phyloP scores from a whole-genome alignment of 2,113 vertebrate genomes.

The Onychorhynchus coronatus region DNA sequence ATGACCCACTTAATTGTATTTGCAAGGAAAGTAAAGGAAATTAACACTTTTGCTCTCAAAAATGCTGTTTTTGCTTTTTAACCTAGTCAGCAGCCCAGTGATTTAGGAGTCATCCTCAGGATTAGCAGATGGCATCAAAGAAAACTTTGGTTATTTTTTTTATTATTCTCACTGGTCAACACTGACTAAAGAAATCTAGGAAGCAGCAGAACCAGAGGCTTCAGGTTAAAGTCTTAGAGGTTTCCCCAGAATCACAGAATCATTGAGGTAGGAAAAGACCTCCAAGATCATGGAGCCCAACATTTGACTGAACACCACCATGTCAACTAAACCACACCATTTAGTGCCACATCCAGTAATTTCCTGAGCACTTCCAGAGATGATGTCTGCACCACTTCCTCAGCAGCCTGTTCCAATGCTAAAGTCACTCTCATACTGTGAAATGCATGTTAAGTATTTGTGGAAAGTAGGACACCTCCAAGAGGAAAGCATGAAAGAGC shows the following conservation, averaged over 20 bases:
- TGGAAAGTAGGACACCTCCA: neutral
- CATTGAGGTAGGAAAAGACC: neutral
- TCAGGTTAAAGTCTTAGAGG: neutral
- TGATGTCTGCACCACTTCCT: neutral
- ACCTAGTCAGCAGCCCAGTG: neutral
- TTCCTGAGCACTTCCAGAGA: neutral
- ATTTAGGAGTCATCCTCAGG: neutral
- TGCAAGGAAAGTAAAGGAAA: slow-evolving; percentile 41
- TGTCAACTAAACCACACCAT: neutral
- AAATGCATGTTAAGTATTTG: neutral
- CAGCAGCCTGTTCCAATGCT: neutral
- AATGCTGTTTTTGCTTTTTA: neutral
- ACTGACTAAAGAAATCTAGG: neutral
- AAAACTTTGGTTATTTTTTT: neutral
- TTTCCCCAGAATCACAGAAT: neutral
- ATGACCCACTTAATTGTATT: neutral
- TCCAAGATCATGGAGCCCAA: neutral
- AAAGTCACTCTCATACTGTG: neutral
- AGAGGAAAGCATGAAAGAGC: neutral
- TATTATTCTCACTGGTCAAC: neutral
- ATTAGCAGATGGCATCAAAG: neutral
- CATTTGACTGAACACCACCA: neutral
- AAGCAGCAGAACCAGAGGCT: neutral
- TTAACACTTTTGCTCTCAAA: slow-evolving; percentile 3
- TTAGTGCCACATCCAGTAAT: neutral